Evolutionary conservation across 1,140 invertebrate species (phyloP).

Genomic region (Portunus trituberculatus): DNA sequence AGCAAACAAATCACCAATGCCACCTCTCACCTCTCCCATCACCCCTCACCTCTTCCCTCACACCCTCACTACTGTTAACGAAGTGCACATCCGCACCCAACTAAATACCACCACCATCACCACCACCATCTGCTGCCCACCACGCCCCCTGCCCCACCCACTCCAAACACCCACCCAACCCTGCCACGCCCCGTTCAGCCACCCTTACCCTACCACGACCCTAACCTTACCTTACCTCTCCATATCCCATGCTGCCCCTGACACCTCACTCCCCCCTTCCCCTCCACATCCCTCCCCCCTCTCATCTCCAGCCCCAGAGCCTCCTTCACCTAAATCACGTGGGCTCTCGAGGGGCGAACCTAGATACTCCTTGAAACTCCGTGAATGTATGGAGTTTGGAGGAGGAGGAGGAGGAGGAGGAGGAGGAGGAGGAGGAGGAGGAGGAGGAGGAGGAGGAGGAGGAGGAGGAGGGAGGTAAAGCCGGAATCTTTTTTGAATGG

Average conservation of each 20-base stretch:
- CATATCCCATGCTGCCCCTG: not conserved
- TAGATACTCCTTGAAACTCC: not conserved
- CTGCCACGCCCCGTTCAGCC: not conserved
- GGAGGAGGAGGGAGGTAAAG: not conserved
- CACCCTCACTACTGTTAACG: not conserved
- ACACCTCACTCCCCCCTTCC: not conserved
- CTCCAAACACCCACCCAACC: not conserved
- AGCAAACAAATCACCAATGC: too few species aligned
- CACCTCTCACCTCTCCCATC: too few species aligned
- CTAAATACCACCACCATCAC: not conserved
- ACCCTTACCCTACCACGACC: not conserved
- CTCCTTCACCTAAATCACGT: slow-evolving; percentile 24
- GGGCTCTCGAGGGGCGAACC: not conserved
- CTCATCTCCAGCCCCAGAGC: not conserved
- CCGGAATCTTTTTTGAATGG: too few species aligned
- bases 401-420: not conserved
- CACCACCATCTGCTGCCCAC: not conserved
- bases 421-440: slow-evolving; percentile 4
- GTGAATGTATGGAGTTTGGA: not conserved
- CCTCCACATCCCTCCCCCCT: not conserved
- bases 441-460: not conserved
- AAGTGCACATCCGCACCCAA: not conserved
- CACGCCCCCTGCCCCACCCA: not conserved
- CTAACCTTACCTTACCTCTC: too few species aligned
- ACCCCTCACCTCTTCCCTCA: not conserved